Conservation (phyloP, 2,113 vertebrate species). For the Tupaia tana region DNA sequence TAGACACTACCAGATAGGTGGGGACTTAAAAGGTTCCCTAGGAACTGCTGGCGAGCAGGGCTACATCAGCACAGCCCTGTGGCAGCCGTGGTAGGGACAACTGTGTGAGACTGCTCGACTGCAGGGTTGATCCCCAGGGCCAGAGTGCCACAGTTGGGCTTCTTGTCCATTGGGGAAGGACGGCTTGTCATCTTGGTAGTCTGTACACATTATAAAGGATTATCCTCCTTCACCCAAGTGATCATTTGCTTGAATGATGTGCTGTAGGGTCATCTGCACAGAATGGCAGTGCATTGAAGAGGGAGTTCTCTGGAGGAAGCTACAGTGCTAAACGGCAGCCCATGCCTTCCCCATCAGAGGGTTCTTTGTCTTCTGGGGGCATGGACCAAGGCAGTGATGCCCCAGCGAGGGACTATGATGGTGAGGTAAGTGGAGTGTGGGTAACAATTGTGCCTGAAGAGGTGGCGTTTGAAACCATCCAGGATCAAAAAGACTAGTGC, state of each 20-base stretch:
- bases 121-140: neutral
- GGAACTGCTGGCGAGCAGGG: neutral
- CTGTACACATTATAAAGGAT: neutral
- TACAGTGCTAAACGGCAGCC: constrained; percentile 94
- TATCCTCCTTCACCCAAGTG: neutral
- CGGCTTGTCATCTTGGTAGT: neutral
- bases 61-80: too few relatives aligned
- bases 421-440: constrained; percentile 90
- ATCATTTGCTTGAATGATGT: rapidly evolving
- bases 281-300: constrained; percentile 94
- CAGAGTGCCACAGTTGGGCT: too few relatives aligned
- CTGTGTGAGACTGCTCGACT: rapidly evolving
- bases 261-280: constrained; percentile 92
- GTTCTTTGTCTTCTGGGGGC: constrained; percentile 96
- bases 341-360: constrained; percentile 96
- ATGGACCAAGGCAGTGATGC: constrained; percentile 94
- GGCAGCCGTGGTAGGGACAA: neutral
- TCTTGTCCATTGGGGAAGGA: neutral
- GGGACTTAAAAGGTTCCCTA: neutral
- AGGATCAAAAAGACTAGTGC: rapidly evolving
- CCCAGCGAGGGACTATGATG: constrained; percentile 94
- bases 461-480: rapidly evolving
- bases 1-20: neutral
- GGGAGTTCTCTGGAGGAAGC: constrained; percentile 95
- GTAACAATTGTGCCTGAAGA: rapidly evolving